Evolutionary conservation across 2,888 invertebrate species (phyloP).

Genomic region (Caenorhabditis sp.): DNA sequence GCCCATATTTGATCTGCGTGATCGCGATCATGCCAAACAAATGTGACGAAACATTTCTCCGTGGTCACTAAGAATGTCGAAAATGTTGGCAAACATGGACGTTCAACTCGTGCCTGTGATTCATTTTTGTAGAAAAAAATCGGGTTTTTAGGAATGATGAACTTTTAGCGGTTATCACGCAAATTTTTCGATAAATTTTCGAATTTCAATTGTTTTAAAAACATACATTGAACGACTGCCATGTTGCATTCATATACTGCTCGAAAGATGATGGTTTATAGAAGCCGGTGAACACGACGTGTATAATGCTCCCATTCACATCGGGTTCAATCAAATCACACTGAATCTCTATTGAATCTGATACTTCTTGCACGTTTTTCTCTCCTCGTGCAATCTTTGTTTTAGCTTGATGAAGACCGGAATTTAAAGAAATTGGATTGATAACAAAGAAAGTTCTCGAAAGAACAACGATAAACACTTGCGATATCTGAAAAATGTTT

Average conservation of each 20-base stretch:
- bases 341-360: conserved; percentile 52
- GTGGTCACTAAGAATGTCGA: conserved; percentile 56
- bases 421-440: conserved; percentile 54
- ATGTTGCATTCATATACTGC: conserved; percentile 54
- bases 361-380: conserved; percentile 52
- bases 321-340: conserved; percentile 47
- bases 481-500: conserved; percentile 39
- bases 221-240: conserved; percentile 43
- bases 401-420: conserved; percentile 51
- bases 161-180: too few species aligned
- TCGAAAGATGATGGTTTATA: conserved; percentile 52
- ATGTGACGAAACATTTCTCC: conserved; percentile 49
- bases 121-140: conserved; percentile 6
- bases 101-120: conserved; percentile 44
- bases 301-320: conserved; percentile 39
- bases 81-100: conserved; percentile 52
- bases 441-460: conserved; percentile 45
- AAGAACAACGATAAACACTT: conserved; percentile 47
- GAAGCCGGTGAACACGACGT: conserved; percentile 50
- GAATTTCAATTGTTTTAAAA: conserved; percentile 12
- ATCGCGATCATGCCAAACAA: conserved; percentile 57
- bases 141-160: too few species aligned
- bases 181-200: too few species aligned
- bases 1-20: conserved; percentile 30
- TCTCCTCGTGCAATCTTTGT: conserved; percentile 56